Conservation (phyloP, 2,797 vertebrate species). For the Ficedula albicollis region DNA sequence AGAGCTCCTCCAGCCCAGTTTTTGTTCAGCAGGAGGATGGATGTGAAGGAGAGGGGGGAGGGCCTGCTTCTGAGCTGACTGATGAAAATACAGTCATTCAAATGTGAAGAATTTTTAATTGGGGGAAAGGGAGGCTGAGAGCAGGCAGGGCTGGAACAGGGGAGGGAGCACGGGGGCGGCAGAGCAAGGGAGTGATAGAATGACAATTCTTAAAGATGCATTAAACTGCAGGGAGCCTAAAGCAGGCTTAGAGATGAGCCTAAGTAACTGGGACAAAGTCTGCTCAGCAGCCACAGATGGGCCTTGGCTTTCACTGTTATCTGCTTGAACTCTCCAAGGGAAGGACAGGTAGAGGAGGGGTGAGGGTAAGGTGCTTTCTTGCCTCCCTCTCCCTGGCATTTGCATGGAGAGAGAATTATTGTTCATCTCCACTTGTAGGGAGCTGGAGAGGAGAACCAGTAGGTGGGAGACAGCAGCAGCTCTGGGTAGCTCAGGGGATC, state of each 20-base stretch:
- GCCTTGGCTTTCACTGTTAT: slow-evolving; percentile 42
- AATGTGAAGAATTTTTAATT: slow-evolving; percentile 19
- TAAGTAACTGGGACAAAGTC: slow-evolving; percentile 58
- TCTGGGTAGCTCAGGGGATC: not conserved
- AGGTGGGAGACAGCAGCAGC: not conserved
- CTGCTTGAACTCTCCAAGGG: not conserved
- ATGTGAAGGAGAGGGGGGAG: not conserved
- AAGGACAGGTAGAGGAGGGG: not conserved
- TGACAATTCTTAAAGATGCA: slow-evolving; percentile 48
- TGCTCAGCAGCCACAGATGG: slow-evolving; percentile 51
- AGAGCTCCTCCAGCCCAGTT: not conserved
- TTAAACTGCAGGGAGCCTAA: slow-evolving; percentile 59
- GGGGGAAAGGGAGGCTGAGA: not conserved
- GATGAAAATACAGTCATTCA: slow-evolving; percentile 12
- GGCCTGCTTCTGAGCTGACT: not conserved
- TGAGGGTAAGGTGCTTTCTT: not conserved
- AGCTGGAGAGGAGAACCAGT: not conserved
- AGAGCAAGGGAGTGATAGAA: not conserved
- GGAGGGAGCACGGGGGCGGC: not conserved
- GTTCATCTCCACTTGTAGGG: not conserved
- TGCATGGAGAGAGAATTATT: not conserved
- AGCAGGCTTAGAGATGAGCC: slow-evolving; percentile 65
- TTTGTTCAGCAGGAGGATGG: not conserved
- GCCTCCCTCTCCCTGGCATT: not conserved
- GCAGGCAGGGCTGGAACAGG: not conserved